Percentiles rank a stretch among this genome's conserved stretches.
These are phyloP conservation scores for Erebia aethiops DNA, from an alignment of 2,888 invertebrate species.

Conservation along the genomic window DNA sequence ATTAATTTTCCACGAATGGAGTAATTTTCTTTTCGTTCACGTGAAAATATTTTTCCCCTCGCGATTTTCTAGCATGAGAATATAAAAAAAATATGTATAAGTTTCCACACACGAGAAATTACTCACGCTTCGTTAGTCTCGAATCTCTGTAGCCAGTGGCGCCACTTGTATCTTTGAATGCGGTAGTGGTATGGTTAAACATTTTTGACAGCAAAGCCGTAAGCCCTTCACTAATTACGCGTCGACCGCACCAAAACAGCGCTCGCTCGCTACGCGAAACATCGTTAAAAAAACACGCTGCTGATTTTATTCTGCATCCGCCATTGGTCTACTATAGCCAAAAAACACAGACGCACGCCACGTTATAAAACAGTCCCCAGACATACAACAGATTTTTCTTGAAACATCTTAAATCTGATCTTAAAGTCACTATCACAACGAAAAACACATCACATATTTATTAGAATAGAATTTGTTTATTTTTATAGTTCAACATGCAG, in stretches of 20 bases:
- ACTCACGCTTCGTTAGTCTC: slow-evolving; percentile 54
- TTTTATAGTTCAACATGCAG: background rate
- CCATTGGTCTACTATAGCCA: slow-evolving; percentile 10
- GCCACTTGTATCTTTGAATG: slow-evolving; percentile 53
- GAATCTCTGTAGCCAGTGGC: slow-evolving; percentile 49
- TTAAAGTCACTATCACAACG: background rate
- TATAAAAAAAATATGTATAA: slow-evolving; percentile 5
- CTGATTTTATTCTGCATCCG: slow-evolving; percentile 38
- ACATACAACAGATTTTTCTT: background rate
- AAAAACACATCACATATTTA: background rate
- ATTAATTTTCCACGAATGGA: slow-evolving; percentile 17
- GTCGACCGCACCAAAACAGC: slow-evolving; percentile 34
- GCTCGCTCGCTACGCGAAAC: slow-evolving; percentile 30
- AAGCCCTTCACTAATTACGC: slow-evolving; percentile 40
- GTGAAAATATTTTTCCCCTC: slow-evolving; percentile 21
- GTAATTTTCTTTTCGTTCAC: slow-evolving; percentile 18
- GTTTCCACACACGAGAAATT: slow-evolving; percentile 37
- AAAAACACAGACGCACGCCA: background rate
- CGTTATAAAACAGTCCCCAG: background rate
- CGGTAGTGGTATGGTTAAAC: slow-evolving; percentile 68
- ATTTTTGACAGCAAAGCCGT: slow-evolving; percentile 46
- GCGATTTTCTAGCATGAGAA: background rate
- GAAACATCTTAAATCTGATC: background rate
- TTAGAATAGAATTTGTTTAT: background rate
- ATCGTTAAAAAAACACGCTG: slow-evolving; percentile 41